Conservation (phyloP, 2,888 invertebrate genomes). For the Cryptocephalus primarius region DNA sequence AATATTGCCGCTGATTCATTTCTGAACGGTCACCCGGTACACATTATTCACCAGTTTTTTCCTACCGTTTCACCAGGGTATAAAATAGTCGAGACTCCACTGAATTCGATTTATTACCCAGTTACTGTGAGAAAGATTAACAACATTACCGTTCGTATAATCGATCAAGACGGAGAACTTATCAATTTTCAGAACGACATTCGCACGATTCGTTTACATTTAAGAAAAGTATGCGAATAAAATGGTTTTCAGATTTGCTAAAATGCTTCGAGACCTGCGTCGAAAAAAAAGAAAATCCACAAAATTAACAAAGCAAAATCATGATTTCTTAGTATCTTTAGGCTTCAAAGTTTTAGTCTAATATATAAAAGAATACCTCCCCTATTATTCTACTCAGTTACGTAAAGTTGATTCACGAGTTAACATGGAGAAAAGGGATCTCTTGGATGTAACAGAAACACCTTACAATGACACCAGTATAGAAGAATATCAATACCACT, state of each 20-base stretch:
- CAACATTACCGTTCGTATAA: conserved; percentile 20
- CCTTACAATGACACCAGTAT: conserved; percentile 3
- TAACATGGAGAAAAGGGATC: not conserved
- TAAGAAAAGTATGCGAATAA: conserved; percentile 1
- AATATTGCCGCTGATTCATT: conserved; percentile 6
- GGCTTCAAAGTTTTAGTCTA: not conserved
- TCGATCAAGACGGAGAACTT: conserved; percentile 23
- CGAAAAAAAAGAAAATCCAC: not conserved
- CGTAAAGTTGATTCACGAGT: too few relatives aligned
- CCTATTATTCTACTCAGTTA: too few relatives aligned
- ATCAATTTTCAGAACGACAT: conserved; percentile 26
- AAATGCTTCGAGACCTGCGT: not conserved
- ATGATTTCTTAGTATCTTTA: not conserved
- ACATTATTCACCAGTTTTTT: conserved; percentile 17
- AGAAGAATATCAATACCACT: conserved; percentile 2
- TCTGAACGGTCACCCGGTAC: conserved; percentile 4
- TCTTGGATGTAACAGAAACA: conserved; percentile 2
- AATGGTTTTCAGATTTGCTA: conserved; percentile 1
- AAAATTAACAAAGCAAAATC: not conserved
- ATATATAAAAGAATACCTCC: not conserved
- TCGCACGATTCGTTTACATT: conserved; percentile 19
- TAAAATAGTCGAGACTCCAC: conserved; percentile 27
- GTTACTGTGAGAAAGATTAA: conserved; percentile 18
- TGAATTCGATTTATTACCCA: conserved; percentile 27
- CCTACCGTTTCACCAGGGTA: conserved; percentile 23